Evolutionary conservation across 2,888 invertebrate genomes (phyloP).

Genomic region (Sinhomidia bicolor): DNA sequence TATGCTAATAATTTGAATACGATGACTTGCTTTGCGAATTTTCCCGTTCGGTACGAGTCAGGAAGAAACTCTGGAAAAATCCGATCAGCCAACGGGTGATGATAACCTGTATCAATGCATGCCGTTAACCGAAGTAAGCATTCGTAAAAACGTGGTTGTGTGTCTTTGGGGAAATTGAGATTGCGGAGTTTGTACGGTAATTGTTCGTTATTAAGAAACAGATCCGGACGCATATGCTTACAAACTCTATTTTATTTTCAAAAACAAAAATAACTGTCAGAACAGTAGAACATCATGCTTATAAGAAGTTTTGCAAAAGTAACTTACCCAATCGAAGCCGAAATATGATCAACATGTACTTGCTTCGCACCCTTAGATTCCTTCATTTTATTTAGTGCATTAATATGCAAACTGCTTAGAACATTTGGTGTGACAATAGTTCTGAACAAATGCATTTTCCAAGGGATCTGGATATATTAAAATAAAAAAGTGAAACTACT

Average conservation of each 20-base stretch:
- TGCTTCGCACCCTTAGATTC: not conserved
- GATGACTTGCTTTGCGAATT: not conserved
- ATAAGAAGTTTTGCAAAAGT: too few relatives aligned
- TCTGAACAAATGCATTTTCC: constrained; percentile 28
- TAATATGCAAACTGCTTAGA: not conserved
- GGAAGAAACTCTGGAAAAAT: constrained; percentile 49
- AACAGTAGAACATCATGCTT: too few relatives aligned
- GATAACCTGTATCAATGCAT: not conserved
- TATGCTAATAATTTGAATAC: not conserved
- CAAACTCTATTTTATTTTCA: not conserved
- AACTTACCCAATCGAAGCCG: not conserved
- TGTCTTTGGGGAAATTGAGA: not conserved
- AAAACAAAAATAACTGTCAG: not conserved
- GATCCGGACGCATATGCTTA: not conserved
- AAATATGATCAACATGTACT: not conserved
- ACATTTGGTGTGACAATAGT: not conserved
- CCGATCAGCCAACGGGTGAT: constrained; percentile 9
- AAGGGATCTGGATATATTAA: constrained; percentile 22
- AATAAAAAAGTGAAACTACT: not conserved
- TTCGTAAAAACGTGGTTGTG: not conserved
- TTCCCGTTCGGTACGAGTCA: not conserved
- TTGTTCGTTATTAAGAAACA: not conserved
- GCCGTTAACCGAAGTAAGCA: too few relatives aligned
- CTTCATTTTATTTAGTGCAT: not conserved
- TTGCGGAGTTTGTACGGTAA: not conserved